Percentiles rank a stretch among this genome's conserved stretches.
Evolutionary conservation across 2,888 invertebrate species (phyloP).

Genomic region (Plebejus anna): DNA sequence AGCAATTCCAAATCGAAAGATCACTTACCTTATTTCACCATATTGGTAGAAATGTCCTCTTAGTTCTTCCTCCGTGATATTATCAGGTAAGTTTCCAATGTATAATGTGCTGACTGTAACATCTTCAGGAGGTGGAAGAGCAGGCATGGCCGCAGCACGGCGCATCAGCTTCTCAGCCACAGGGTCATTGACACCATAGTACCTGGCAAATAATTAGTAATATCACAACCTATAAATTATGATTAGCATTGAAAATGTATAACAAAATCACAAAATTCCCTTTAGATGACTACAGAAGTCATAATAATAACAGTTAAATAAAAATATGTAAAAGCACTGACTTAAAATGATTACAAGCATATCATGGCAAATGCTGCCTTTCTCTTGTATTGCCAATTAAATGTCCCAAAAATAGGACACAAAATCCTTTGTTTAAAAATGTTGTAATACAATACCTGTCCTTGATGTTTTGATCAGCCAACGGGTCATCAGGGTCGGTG

Average conservation of each 20-base stretch:
- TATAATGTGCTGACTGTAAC: conserved; percentile 97
- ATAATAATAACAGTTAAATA: too few relatives aligned
- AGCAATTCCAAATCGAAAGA: too few relatives aligned
- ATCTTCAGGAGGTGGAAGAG: conserved; percentile 97
- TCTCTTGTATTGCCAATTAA: too few relatives aligned
- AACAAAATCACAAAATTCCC: too few relatives aligned
- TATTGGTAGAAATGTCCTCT: conserved; percentile 99
- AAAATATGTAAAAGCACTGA: too few relatives aligned
- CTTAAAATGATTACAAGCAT: too few relatives aligned
- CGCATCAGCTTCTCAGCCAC: conserved; percentile 96
- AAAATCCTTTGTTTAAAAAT: too few relatives aligned
- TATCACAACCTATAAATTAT: not conserved
- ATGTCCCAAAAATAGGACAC: too few relatives aligned
- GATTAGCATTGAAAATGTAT: too few relatives aligned
- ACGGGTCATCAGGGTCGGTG: conserved; percentile 97
- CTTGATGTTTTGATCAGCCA: conserved; percentile 97
- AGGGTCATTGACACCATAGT: conserved; percentile 97
- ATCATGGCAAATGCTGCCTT: too few relatives aligned
- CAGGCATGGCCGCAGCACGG: conserved; percentile 95
- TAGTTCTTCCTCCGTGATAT: conserved; percentile 93
- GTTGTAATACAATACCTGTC: conserved; percentile 79
- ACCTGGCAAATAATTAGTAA: conserved; percentile 68
- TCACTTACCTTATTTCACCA: conserved; percentile 91
- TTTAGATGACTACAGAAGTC: too few relatives aligned
- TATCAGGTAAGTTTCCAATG: conserved; percentile 96